A percentile compares a stretch with the other conserved stretches of the same genome.
These are phyloP conservation scores for Trichonephila clavipes DNA, from an alignment of 1,140 invertebrate species.

Conservation along the genomic window DNA sequence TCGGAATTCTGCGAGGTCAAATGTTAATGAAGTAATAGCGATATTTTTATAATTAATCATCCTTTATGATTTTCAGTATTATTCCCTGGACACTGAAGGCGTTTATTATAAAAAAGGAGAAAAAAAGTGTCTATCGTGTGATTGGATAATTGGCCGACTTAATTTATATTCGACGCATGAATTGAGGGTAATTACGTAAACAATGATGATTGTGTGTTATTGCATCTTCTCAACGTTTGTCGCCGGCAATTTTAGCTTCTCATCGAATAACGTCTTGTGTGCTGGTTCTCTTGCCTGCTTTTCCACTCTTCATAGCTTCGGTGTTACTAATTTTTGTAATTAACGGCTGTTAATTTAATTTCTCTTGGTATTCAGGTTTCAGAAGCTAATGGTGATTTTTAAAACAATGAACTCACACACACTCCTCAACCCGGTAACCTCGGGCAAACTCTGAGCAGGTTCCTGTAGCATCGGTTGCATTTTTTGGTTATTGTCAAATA, in stretches of 20 bases:
- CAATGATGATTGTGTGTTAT: conserved; percentile 73
- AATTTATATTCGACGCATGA: conserved; percentile 72
- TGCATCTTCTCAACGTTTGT: conserved; percentile 57
- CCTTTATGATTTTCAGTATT: conserved; percentile 73
- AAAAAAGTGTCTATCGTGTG: conserved; percentile 59
- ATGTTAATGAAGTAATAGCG: conserved; percentile 76
- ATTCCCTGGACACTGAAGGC: conserved; percentile 72
- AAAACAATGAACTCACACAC: conserved; percentile 56
- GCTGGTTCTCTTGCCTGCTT: not conserved
- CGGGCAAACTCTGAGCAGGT: not conserved
- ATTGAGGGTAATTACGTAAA: conserved; percentile 70
- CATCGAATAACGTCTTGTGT: not conserved
- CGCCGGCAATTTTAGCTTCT: conserved; percentile 2
- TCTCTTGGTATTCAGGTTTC: conserved; percentile 30
- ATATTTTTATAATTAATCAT: conserved; percentile 76
- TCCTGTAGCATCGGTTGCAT: not conserved
- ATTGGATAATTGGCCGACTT: conserved; percentile 72
- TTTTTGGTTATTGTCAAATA: not conserved
- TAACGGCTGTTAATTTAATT: conserved; percentile 60
- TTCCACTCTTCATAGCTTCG: conserved; percentile 21
- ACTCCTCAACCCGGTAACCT: not conserved
- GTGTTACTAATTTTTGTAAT: conserved; percentile 63
- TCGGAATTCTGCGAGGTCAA: conserved; percentile 50
- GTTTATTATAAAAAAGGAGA: conserved; percentile 68
- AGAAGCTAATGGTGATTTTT: not conserved